A percentile compares a stretch with the other conserved stretches of the same genome.
phyloP scores from a whole-genome alignment of 2,113 vertebrate genomes.

The Sorex fumeus region DNA sequence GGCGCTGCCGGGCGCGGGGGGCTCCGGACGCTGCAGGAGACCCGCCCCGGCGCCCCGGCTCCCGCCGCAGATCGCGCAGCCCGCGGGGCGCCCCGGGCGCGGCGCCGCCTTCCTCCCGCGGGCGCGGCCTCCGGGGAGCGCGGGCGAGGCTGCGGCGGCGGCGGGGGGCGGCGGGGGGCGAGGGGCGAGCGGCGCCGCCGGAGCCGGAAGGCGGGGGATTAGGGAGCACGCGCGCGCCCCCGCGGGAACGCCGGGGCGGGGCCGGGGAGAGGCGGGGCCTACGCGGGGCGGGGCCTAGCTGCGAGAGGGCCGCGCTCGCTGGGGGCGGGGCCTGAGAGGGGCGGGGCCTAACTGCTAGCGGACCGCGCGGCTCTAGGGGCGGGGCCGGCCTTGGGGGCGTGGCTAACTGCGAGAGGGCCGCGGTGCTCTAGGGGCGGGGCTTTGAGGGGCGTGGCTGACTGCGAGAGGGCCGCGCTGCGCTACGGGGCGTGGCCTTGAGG shows the following conservation, averaged over 20 bases:
- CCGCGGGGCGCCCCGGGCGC: not conserved
- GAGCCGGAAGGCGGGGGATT: constrained; percentile 84
- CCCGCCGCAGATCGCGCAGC: not conserved
- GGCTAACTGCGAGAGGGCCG: no score
- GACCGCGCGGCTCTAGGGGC: no score
- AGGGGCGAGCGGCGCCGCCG: not conserved
- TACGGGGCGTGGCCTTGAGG: no score
- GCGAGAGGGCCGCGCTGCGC: no score
- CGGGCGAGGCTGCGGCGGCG: constrained; percentile 53
- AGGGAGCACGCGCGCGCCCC: constrained; percentile 81
- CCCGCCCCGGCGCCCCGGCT: no score
- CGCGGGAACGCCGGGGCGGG: constrained; percentile 69
- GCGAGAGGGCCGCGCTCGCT: constrained; percentile 60
- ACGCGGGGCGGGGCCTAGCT: constrained; percentile 74
- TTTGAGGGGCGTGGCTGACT: no score
- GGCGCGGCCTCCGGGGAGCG: constrained; percentile 12
- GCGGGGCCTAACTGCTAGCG: no score
- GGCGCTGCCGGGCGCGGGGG: constrained; percentile 53
- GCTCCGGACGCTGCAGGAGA: no score
- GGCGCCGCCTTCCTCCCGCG: constrained; percentile 36
- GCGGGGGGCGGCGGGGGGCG: not conserved
- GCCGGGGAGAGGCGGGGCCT: constrained; percentile 71
- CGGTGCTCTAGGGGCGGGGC: no score
- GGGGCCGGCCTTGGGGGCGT: no score
- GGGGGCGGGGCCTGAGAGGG: no score